Evolutionary conservation across 2,113 vertebrate genomes (phyloP).

Genomic region (Cyphomyrus discorhynchus): DNA sequence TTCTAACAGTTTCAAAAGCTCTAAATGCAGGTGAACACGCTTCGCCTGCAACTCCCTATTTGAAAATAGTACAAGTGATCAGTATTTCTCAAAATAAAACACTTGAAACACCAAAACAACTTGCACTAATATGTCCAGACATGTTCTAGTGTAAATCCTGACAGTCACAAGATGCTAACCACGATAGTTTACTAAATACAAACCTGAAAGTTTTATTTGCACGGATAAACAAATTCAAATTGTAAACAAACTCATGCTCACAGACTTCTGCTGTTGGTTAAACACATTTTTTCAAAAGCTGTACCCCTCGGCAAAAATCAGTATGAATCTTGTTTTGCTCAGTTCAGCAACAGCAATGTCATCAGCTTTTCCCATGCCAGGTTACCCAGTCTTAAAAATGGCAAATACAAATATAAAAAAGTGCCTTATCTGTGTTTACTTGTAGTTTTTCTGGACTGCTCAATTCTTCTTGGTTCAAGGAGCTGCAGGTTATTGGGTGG

Average conservation of each 20-base stretch:
- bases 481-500: not conserved
- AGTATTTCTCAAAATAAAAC: not conserved
- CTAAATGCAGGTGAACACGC: not conserved
- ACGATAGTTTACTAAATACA: not conserved
- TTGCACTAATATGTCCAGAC: not conserved
- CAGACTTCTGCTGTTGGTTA: not conserved
- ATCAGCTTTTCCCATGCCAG: not conserved
- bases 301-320: not conserved
- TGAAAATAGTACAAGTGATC: not conserved
- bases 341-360: not conserved
- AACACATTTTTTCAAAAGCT: not conserved
- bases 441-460: not conserved
- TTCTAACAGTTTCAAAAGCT: not conserved
- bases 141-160: not conserved
- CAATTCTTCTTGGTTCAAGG: not conserved
- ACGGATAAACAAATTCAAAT: not conserved
- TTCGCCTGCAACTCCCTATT: not conserved
- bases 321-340: not conserved
- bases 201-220: not conserved
- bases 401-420: not conserved
- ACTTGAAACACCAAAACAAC: not conserved
- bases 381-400: not conserved
- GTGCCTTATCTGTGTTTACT: not conserved
- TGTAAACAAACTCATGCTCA: not conserved
- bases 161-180: not conserved